phyloP scores from a whole-genome alignment of 1,140 invertebrate species.

The Leguminivora glycinivorella region DNA sequence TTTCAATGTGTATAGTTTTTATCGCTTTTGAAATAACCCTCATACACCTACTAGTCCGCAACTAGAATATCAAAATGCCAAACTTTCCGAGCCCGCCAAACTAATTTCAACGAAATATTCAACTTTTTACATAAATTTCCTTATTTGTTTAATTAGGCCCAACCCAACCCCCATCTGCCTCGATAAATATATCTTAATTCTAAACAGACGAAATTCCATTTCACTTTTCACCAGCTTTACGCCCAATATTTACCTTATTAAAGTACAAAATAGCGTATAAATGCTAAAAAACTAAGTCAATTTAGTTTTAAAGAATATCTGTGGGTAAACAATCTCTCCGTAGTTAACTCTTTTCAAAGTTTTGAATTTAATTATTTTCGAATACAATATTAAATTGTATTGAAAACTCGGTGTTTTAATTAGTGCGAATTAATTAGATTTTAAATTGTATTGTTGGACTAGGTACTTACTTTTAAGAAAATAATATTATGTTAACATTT shows the following conservation, averaged over 20 bases:
- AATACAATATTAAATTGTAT: background rate
- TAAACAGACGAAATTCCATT: background rate
- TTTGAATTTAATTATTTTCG: background rate
- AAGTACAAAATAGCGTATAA: background rate
- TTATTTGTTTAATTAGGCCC: slow-evolving; percentile 12
- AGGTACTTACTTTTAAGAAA: too few species aligned
- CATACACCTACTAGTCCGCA: background rate
- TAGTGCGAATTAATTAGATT: background rate
- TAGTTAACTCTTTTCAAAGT: background rate
- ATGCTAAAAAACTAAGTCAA: background rate
- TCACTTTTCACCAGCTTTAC: background rate
- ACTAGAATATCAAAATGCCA: background rate
- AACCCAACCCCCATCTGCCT: background rate
- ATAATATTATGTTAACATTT: background rate
- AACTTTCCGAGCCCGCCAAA: background rate
- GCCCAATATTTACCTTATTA: background rate
- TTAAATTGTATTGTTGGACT: background rate
- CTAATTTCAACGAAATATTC: background rate
- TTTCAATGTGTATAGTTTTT: too few species aligned
- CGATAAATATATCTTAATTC: background rate
- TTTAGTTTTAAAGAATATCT: background rate
- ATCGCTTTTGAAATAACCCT: background rate
- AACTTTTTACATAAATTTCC: slow-evolving; percentile 15
- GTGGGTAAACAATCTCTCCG: background rate
- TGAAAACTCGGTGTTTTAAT: background rate